Evolutionary conservation across 53 echinoderm and acorn worm species (phyloP).

Genomic region (Echinarachnius parma): DNA sequence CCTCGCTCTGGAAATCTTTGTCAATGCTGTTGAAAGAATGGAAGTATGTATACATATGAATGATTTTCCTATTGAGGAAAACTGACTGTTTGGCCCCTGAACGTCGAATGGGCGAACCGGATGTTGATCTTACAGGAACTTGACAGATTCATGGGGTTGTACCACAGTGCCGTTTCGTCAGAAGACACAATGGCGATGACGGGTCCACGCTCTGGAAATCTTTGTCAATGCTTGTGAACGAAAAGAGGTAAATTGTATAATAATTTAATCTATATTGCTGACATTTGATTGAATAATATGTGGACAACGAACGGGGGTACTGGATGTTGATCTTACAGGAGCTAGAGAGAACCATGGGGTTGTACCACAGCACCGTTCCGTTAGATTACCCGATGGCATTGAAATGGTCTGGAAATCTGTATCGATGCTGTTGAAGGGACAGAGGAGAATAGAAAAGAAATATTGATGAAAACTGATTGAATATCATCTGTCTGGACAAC

Average conservation of each 20-base stretch:
- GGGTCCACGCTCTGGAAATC: slow-evolving; percentile 40
- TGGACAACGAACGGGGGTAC: slow-evolving; percentile 34
- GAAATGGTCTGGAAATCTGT: slow-evolving; percentile 31
- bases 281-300: no score
- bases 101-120: no score
- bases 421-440: slow-evolving; percentile 28
- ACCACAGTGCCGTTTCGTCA: slow-evolving; percentile 26
- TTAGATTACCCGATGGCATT: slow-evolving; percentile 17
- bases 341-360: slow-evolving; percentile 38
- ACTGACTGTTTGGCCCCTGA: no score
- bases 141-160: slow-evolving; percentile 32
- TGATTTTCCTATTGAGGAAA: no score
- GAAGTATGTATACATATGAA: no score
- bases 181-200: slow-evolving; percentile 25
- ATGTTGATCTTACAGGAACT: slow-evolving; percentile 46
- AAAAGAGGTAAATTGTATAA: no score
- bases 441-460: no score
- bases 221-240: no score
- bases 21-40: slow-evolving; percentile 35
- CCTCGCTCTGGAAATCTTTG: slow-evolving; percentile 44
- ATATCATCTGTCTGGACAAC: no score
- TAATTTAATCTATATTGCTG: no score
- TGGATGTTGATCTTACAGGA: slow-evolving; percentile 45
- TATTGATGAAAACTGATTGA: no score
- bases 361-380: slow-evolving; percentile 37